Percentiles rank a stretch among this genome's conserved stretches.
phyloP scores from a whole-genome alignment of 2,888 invertebrate species.

The Clitarchus hookeri region DNA sequence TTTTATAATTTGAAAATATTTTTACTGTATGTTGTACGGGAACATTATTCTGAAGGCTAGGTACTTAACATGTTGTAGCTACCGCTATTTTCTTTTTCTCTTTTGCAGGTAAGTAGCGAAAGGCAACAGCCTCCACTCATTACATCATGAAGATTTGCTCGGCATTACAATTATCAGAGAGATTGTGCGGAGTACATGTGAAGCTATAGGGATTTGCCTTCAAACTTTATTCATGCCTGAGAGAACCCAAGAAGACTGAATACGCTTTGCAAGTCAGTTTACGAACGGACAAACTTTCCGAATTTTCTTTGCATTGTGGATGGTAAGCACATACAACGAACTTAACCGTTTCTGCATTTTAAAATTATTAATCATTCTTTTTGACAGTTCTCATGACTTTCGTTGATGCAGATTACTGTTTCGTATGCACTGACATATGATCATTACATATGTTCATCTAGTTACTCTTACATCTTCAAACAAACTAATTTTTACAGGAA shows the following conservation, averaged over 20 bases:
- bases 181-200: neutral
- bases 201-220: neutral
- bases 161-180: neutral
- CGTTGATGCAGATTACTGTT: neutral
- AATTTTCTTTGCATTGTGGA: too few species aligned
- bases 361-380: neutral
- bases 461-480: neutral
- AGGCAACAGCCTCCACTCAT: neutral
- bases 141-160: neutral
- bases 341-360: neutral
- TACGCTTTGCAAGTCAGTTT: too few species aligned
- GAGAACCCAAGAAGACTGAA: neutral
- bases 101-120: neutral
- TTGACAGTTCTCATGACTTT: neutral
- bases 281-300: too few species aligned
- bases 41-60: too few species aligned
- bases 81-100: neutral
- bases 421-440: neutral
- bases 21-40: too few species aligned
- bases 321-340: too few species aligned
- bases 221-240: neutral
- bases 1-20: too few species aligned
- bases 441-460: neutral
- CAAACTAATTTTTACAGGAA: neutral
- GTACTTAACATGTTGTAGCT: too few species aligned